Evolutionary conservation across 2,113 vertebrate species (phyloP).

Genomic region (Lasiurus borealis): DNA sequence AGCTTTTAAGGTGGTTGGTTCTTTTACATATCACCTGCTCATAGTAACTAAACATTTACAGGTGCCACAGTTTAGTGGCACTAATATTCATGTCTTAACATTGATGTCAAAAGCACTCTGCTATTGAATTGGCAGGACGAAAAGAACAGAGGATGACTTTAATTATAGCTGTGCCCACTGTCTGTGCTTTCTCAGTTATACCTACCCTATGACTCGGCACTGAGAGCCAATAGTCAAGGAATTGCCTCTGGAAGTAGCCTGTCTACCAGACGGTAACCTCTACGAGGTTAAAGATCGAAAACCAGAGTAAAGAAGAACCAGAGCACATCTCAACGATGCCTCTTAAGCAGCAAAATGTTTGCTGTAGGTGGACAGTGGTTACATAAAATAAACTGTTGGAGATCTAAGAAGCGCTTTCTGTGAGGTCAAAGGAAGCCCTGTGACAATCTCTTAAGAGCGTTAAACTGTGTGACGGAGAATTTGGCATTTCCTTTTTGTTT

Average conservation of each 20-base stretch:
- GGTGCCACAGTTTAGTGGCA: background rate
- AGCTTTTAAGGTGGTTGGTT: background rate
- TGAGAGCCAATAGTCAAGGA: background rate
- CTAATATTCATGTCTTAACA: background rate
- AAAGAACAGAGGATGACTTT: background rate
- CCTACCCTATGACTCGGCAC: background rate
- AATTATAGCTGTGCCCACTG: background rate
- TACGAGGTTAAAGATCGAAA: background rate
- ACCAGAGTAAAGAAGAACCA: background rate
- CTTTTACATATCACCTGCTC: background rate
- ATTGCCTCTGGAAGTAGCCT: background rate
- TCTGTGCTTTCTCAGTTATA: background rate
- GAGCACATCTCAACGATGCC: accelerated
- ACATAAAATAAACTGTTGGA: background rate
- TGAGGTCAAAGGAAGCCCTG: background rate
- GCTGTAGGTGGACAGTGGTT: background rate
- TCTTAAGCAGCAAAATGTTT: background rate
- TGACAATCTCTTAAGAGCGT: background rate
- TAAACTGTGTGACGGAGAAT: background rate
- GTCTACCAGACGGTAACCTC: background rate
- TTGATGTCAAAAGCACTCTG: background rate
- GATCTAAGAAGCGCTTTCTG: background rate
- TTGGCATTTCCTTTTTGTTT: background rate
- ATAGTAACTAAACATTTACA: background rate
- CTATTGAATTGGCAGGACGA: background rate